Evolutionary conservation across 2,888 invertebrate species (phyloP).

Genomic region (Conistra vaccinii): DNA sequence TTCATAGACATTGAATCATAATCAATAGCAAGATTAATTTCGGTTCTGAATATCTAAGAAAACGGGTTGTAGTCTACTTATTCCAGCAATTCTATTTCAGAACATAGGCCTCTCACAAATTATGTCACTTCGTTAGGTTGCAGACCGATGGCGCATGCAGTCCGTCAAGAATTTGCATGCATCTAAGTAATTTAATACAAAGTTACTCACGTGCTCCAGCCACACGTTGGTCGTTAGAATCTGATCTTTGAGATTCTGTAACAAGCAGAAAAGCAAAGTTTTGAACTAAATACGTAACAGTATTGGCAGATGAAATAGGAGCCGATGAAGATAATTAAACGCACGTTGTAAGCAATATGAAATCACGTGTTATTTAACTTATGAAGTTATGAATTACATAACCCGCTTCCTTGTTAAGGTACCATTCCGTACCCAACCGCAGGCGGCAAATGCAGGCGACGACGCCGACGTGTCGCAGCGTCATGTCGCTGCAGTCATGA

Average conservation of each 20-base stretch:
- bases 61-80: not conserved
- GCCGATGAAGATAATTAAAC: not conserved
- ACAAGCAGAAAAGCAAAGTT: constrained; percentile 75
- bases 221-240: constrained; percentile 98
- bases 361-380: not conserved
- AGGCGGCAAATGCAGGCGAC: too few species aligned
- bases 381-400: not conserved
- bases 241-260: constrained; percentile 98
- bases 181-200: constrained; percentile 55
- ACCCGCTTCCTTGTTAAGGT: not conserved
- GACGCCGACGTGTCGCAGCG: too few species aligned
- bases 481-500: too few species aligned
- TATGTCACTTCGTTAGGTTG: constrained; percentile 46
- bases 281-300: not conserved
- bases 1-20: too few species aligned
- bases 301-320: not conserved
- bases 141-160: constrained; percentile 40
- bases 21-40: not conserved
- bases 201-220: constrained; percentile 96
- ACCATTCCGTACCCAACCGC: too few species aligned
- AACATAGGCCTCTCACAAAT: constrained; percentile 25
- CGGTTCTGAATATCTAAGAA: not conserved
- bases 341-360: not conserved
- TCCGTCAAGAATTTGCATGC: constrained; percentile 56
- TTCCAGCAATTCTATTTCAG: not conserved